Percentiles rank a stretch among this genome's conserved stretches.
phyloP scores from a whole-genome alignment of 2,113 vertebrate species.

The Labeo catla region DNA sequence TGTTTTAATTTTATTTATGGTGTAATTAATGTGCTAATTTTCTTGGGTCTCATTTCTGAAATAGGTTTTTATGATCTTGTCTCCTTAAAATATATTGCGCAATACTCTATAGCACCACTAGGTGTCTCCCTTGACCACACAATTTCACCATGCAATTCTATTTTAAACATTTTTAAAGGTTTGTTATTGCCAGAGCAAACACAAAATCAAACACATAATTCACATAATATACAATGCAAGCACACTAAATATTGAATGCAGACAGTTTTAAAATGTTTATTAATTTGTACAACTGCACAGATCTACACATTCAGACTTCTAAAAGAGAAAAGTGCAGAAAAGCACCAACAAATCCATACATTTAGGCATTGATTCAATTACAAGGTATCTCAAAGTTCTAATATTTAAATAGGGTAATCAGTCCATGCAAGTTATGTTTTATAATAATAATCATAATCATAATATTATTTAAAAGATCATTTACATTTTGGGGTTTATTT shows the following conservation, averaged over 20 bases:
- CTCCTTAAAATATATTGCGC: not conserved
- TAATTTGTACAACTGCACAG: conserved; percentile 73
- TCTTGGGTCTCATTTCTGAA: not conserved
- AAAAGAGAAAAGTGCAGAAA: conserved; percentile 66
- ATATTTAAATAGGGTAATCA: conserved; percentile 44
- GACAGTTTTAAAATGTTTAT: conserved; percentile 53
- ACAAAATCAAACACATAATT: not conserved
- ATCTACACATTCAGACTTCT: conserved; percentile 66
- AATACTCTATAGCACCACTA: not conserved
- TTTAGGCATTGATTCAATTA: conserved; percentile 68
- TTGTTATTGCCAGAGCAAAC: not conserved
- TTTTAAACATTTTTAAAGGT: too few species aligned
- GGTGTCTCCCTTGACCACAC: conserved; percentile 4
- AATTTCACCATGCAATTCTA: not conserved
- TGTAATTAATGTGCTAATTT: not conserved
- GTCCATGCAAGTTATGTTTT: conserved; percentile 46
- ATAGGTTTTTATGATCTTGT: not conserved
- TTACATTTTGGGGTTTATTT: conserved; percentile 1
- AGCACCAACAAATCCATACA: conserved; percentile 70
- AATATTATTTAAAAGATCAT: conserved; percentile 10
- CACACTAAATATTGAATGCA: not conserved
- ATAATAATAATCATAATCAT: conserved; percentile 25
- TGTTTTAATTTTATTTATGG: too few species aligned
- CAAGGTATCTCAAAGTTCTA: conserved; percentile 65
- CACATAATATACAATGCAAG: not conserved